Evolutionary conservation across 2,888 invertebrate species (phyloP), one percentile per base, ranked within the genome.

Genomic region (Cheilosia soror): DNA sequence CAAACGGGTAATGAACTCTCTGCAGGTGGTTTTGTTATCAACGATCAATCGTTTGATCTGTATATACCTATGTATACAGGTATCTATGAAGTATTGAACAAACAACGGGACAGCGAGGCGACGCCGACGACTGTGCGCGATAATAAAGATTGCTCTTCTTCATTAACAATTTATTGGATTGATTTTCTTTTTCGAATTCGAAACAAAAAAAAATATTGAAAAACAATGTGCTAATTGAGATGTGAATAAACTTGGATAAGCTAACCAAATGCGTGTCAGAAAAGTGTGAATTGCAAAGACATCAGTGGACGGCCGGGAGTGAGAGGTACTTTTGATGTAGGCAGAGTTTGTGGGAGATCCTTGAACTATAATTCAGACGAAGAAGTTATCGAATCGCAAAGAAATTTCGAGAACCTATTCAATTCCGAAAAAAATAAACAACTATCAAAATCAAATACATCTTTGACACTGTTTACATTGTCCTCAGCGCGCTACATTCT

Each of bases 101-200:
- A 83, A 77, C 42, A 77, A 68, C 49, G 60, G 65, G 58, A 42
- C 72, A 66, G 58, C 58, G 49, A 53, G 58, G 66, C 73, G 73
- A 51, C 66, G 58, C 60, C 73, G 73, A 51, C 66, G 73, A 51
- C 73, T 73, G 57, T 80, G 68, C 15, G 55, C 60, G 82, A 82
- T 72, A 78, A 78, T 78, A 72, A 68, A 66, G 62, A 63, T 68
- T 72, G 77, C 72, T 65, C 71, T 76, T 82, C 81, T 72, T 77
- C 71, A 72, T 82, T 82, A 82, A 82, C 77, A 71, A 65, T 82
- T 44, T 77, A 82, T 77, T 82, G 82, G 60, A 82, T 77, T 65
- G 76, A 82, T 76, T 65, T 71, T 40, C 37, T 27, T 51, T 5
- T 51, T 51, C 44, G 13, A 11, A 13, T 51, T 51, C 25, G 49